Base-by-base conservation (phyloP, 1,140 invertebrate species). In the Notospermus geniculatus region DNA sequence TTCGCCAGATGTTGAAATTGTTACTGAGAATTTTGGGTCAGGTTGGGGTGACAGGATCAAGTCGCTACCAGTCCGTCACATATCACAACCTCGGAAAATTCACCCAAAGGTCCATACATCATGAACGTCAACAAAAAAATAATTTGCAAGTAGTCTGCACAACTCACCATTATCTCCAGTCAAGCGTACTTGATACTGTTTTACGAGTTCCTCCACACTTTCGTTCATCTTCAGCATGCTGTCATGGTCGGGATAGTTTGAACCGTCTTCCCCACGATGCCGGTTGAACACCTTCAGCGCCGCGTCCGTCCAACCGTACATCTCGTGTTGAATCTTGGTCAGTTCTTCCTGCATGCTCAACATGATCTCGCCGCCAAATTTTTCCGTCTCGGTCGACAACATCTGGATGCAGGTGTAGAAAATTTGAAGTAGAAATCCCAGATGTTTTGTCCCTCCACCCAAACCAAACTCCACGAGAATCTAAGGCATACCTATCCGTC, bases 111-210 rank as follows among this genome's bases (percentile, higher is more conserved):
- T n/a, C n/a, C n/a, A n/a, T n/a, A n/a, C n/a, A n/a, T n/a, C n/a
- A n/a, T n/a, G n/a, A n/a, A n/a, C n/a, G n/a, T n/a, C n/a, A n/a
- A n/a, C n/a, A n/a, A n/a, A n/a, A n/a, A n/a, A n/a, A n/a, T n/a
- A n/a, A n/a, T n/a, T n/a, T n/a, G n/a, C n/a, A n/a, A n/a, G n/a
- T 36, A 7, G 32, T 36, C 32, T 15, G 15, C 32, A 4, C 4
- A 2, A 62, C 71, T 64, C 57, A 79, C 79, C 80, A 72, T 82
- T 80, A 62, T 82, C 80, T 60, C 80, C 80, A 57, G 73, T 80
- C n/a, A 78, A 67, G 59, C 79, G 71, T 53, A 74, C 72, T 25
- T 74, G 69, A 61, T 76, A 80, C 64, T 81, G 79, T 52, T 64
- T 66, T 27, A 78, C 62, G 25, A 80, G 56, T 19, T 64, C 57